These are phyloP conservation scores for Lamprologus sp. DNA, from an alignment of 2,113 vertebrate species.

Conservation along the genomic window DNA sequence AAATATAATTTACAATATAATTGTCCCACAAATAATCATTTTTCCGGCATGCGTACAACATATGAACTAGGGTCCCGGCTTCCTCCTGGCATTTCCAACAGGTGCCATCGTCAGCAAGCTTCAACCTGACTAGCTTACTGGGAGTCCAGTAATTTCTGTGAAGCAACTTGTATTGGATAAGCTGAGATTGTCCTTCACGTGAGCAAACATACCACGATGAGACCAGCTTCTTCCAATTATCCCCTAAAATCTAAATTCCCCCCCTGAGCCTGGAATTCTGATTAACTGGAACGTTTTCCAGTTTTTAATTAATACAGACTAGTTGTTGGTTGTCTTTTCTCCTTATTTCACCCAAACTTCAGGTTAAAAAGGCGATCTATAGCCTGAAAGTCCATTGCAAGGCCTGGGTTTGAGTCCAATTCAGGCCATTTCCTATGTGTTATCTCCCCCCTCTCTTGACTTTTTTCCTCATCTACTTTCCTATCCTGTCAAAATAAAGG, in stretches of 20 bases:
- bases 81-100: background rate
- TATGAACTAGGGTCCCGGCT: background rate
- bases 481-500: background rate
- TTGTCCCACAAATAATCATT: background rate
- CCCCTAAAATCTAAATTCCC: background rate
- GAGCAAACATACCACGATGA: background rate
- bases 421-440: background rate
- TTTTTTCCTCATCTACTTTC: background rate
- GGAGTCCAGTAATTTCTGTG: background rate
- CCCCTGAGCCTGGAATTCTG: background rate
- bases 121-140: background rate
- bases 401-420: background rate
- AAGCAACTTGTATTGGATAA: background rate
- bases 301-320: background rate
- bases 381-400: background rate
- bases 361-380: background rate
- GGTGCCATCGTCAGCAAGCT: fast-evolving
- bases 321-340: background rate
- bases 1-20: background rate
- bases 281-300: background rate
- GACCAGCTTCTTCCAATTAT: background rate
- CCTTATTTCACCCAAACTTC: background rate
- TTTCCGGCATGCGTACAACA: background rate
- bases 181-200: background rate
- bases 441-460: background rate